Base-by-base conservation (phyloP, 1,140 invertebrate species). In the Phenacoccus solenopsis region DNA sequence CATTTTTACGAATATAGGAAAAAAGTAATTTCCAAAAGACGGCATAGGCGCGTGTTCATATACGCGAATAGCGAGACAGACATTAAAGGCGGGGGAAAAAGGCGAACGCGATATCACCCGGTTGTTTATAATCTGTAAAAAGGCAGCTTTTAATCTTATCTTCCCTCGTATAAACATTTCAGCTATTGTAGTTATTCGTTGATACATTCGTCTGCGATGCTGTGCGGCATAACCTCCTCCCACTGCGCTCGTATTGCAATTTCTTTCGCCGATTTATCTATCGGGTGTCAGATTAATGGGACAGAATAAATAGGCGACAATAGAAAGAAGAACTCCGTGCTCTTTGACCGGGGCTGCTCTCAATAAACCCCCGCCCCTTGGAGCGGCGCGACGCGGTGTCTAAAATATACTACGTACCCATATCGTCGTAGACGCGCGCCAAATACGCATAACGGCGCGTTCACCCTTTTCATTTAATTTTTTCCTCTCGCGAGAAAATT, bases 241-340 rank as follows among this genome's bases (percentile, higher is more conserved):
- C 25, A 20, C 10, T 24, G 59, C 59, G 59, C 25, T 35, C 21
- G 28, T 68, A 32, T 32, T 22, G 22, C 32, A 38, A 69, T 25
- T 69, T 30, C 27, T 56, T 49, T 28, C 56, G 56, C 57, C 57
- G 25, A 70, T 70, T 56, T 68, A 67, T 69, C 67, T 68, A 70
- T 70, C 72, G 59, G 59, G 71, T 72, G 72, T 70, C 72, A 67
- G 38, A 71, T 71, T 73, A 74, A 74, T 74, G 73, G 72, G 56
- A 72, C 69, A 72, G 73, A 74, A 74, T 73, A 73, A 73, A 74
- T 71, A 32, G 56, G 68, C 56, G 27, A 64, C 68, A 64, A 69
- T 69, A 49, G 35, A 28, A 70, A 70, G 59, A 49, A 49, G 30
- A 22, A 28, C 24, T 49, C 59, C 25, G 59, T 64, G 59, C 59